Evolutionary conservation across 2,888 invertebrate species (phyloP).

Genomic region (Phyllotreta cruciferae): DNA sequence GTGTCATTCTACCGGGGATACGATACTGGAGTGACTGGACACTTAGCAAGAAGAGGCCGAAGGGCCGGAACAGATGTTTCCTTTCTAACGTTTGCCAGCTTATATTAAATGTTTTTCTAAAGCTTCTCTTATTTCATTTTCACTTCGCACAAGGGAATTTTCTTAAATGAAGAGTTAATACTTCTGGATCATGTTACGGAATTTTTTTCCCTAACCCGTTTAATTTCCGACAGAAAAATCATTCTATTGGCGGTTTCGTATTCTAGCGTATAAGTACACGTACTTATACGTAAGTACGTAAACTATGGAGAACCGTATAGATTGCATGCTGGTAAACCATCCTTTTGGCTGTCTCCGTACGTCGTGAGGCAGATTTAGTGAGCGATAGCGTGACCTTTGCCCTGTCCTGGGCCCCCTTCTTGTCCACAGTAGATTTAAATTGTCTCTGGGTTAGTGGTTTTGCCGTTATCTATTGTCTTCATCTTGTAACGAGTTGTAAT

Average conservation of each 20-base stretch:
- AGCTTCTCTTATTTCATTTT: conserved; percentile 34
- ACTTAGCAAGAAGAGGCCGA: conserved; percentile 38
- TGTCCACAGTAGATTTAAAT: conserved; percentile 58
- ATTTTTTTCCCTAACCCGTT: neutral
- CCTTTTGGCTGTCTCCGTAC: conserved; percentile 54
- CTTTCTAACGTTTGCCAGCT: conserved; percentile 38
- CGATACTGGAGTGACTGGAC: conserved; percentile 41
- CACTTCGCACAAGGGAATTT: conserved; percentile 10
- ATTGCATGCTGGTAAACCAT: conserved; percentile 58
- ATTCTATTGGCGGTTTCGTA: neutral
- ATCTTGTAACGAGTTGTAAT: conserved; percentile 55
- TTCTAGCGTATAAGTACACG: neutral
- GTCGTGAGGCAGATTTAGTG: conserved; percentile 59
- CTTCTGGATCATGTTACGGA: neutral
- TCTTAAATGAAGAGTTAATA: conserved; percentile 22
- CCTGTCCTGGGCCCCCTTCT: conserved; percentile 52
- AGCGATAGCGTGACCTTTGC: conserved; percentile 60
- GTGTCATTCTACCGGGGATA: conserved; percentile 57
- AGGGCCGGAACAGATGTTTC: conserved; percentile 54
- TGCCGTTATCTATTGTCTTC: conserved; percentile 56
- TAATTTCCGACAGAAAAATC: neutral
- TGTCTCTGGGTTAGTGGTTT: conserved; percentile 58
- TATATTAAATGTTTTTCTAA: conserved; percentile 41
- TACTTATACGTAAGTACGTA: conserved; percentile 7
- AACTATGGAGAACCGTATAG: conserved; percentile 29